Base-by-base conservation (phyloP, 2,797 vertebrate genomes). In the Rhabdomys pumilio region DNA sequence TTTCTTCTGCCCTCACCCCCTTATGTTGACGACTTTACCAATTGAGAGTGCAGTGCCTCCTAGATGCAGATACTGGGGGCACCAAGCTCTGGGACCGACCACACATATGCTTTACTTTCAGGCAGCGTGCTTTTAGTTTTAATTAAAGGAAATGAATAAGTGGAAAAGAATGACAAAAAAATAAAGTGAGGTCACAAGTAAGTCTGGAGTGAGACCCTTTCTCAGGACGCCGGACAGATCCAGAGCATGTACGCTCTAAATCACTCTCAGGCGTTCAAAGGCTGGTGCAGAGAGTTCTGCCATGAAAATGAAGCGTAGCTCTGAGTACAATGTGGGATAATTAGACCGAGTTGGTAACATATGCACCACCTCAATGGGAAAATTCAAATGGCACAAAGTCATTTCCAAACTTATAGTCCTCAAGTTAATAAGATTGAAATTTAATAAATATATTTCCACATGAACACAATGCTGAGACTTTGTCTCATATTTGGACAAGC, bases 401-500 rank as follows among this genome's bases (percentile, higher is more conserved):
- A 76, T 90, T 95, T 93, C 79, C 77, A 96, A 91, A 96, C 34
- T 84, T 84, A 95, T 31, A 89, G 53, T 88, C 57, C 50, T 95
- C 80, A 92, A 95, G 73, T 93, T 94, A 96, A 96, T 96, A 91
- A 86, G 91, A 95, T 89, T 96, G 96, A 96, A 96, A 90, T 94
- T 77, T 20, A 96, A 85, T 89, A 95, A 96, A 76, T 97, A 65
- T 87, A 76, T 89, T 96, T 91, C 65, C 57, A 77, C 77, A 91
- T 81, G 44, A 95, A 84, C 53, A 8, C 91, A 95, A 92, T 93
- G 47, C 91, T 55, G 67, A 96, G 95, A 90, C 31, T 38, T 87
- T 88, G 59, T 76, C 84, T 89, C 84, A 77, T 20, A 61, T 55
- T 87, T 81, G 72, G 50, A 69, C 50, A 84, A 15, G 4, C 12